A percentile compares a stretch with the other conserved stretches of the same genome.
These are phyloP conservation scores for Malachius bipustulatus DNA, from an alignment of 2,888 invertebrate species.

Conservation along the genomic window DNA sequence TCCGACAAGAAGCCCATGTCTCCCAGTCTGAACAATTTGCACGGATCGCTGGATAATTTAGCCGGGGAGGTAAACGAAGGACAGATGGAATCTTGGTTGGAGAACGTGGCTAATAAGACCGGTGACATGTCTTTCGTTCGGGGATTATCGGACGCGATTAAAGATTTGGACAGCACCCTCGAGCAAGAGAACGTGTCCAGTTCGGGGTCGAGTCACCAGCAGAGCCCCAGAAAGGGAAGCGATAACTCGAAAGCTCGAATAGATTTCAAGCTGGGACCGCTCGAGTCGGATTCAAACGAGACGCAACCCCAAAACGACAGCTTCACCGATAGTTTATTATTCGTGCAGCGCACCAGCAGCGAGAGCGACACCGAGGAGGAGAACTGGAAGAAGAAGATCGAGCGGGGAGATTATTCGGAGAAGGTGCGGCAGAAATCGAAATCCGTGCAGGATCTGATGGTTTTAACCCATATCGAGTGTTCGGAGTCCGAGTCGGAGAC, in stretches of 20 bases:
- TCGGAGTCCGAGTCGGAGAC: slow-evolving; percentile 48
- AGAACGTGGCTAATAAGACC: slow-evolving; percentile 46
- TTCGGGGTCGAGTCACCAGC: slow-evolving; percentile 44
- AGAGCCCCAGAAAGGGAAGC: slow-evolving; percentile 36
- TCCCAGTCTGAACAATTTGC: slow-evolving; percentile 51
- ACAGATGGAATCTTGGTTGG: slow-evolving; percentile 45
- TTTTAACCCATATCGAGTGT: slow-evolving; percentile 52
- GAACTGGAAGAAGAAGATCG: slow-evolving; percentile 47
- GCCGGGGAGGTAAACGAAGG: slow-evolving; percentile 13
- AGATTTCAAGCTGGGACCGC: slow-evolving; percentile 35
- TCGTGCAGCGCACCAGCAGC: slow-evolving; percentile 33
- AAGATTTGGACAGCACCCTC: slow-evolving; percentile 50
- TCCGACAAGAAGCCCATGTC: slow-evolving; percentile 28
- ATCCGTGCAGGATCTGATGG: slow-evolving; percentile 55
- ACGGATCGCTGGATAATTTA: slow-evolving; percentile 51
- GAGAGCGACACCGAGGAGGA: slow-evolving; percentile 53
- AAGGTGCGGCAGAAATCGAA: slow-evolving; percentile 54
- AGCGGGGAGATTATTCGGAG: slow-evolving; percentile 46
- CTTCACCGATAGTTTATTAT: slow-evolving; percentile 25
- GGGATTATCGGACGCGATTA: slow-evolving; percentile 51
- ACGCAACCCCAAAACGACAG: slow-evolving; percentile 23
- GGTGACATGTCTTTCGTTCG: slow-evolving; percentile 49
- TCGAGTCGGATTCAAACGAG: slow-evolving; percentile 10
- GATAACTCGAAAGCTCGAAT: slow-evolving; percentile 17
- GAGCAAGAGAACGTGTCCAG: slow-evolving; percentile 49